phyloP scores from a whole-genome alignment of 2,888 invertebrate genomes.

The Eupithecia inturbata region DNA sequence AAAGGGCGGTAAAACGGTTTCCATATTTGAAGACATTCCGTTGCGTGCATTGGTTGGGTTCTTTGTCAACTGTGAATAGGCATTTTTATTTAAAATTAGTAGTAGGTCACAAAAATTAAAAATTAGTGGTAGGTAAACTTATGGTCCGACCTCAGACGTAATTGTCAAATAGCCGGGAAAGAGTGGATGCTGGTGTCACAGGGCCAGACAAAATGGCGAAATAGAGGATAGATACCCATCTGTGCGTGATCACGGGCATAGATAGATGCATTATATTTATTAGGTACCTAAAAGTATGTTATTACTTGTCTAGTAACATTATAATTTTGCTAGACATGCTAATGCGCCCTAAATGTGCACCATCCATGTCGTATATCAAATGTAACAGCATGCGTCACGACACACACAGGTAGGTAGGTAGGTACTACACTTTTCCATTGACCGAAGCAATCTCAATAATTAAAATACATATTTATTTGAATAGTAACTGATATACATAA shows the following conservation, averaged over 20 bases:
- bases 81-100: not conserved
- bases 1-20: constrained; percentile 36
- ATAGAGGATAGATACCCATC: not conserved
- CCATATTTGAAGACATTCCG: constrained; percentile 24
- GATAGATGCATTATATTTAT: too few relatives aligned
- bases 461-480: too few relatives aligned
- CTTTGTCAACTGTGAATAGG: not conserved
- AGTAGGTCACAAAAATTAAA: too few relatives aligned
- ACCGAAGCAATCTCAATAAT: too few relatives aligned
- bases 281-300: not conserved
- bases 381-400: constrained; percentile 52
- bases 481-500: too few relatives aligned
- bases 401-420: not conserved
- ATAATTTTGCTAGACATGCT: constrained; percentile 37
- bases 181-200: not conserved
- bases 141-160: not conserved
- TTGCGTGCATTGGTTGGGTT: not conserved
- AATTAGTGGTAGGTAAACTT: too few relatives aligned
- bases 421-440: too few relatives aligned
- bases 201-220: not conserved
- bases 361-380: constrained; percentile 55
- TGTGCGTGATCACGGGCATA: not conserved
- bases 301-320: not conserved
- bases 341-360: constrained; percentile 60
- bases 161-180: not conserved